Base-by-base conservation (phyloP, 2,888 invertebrate species). In the Peribatodes rhomboidaria region DNA sequence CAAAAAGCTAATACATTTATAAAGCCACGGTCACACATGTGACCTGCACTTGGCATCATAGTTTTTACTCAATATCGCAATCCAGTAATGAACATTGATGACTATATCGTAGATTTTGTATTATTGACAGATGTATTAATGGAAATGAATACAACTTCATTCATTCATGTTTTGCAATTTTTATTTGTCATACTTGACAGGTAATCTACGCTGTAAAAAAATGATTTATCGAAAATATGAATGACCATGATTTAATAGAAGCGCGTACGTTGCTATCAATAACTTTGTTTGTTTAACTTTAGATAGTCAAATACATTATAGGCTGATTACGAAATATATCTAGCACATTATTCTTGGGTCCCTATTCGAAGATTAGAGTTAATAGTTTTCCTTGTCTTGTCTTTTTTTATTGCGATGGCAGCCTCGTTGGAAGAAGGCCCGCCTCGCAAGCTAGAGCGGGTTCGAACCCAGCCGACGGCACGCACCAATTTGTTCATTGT, bases 121-220 rank as follows among this genome's bases (percentile, higher is more conserved):
- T 37, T 16, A 60, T 46, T 54, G 54, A 54, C 54, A 54, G 41
- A 54, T 53, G 39, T 53, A 53, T 54, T 54, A 41, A 54, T 54
- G 41, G 16, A 31, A 54, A 55, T 20, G 18, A 33, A 55, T 42
- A 55, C 33, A 22, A 41, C n/a, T 42, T 54, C 54, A 42, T 46
- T 47, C 47, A 47, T 50, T 50, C 50, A 50, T 11, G 27, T 55
- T 55, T 55, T 20, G 44, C 44, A 55, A 55, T 42, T 55, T 55
- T 55, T 55, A 55, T 55, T 55, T 44, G 44, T 55, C 55, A 33
- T 35, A 18, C 44, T 2, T 44, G 55, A 55, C 55, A 55, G 55
- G 44, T 18, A 55, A 55, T 55, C 44, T 35, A 20, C 33, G 55
- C n/a, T 33, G 14, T 1, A 8, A 16, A 33, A 55, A 31, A 35